These are phyloP conservation scores for Micrastur ruficollis DNA, from an alignment of 2,797 vertebrate genomes.

Conservation along the genomic window DNA sequence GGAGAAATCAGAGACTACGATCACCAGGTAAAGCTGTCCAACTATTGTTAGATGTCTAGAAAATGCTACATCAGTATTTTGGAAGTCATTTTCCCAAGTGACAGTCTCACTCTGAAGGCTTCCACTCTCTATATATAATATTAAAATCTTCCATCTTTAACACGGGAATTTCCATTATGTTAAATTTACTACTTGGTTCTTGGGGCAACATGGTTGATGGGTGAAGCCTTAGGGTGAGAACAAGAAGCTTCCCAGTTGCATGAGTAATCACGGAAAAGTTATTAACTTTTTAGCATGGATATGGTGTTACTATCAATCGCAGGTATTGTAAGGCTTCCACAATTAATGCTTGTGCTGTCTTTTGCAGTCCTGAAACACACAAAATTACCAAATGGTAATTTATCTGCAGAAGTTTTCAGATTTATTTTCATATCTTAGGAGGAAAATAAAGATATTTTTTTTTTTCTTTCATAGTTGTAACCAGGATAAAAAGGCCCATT, in stretches of 20 bases:
- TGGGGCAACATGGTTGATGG: neutral
- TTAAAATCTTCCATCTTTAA: neutral
- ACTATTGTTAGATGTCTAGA: neutral
- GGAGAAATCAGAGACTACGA: conserved; percentile 73
- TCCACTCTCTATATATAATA: neutral
- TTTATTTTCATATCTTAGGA: neutral
- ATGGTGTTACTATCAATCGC: neutral
- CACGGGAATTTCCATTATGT: neutral
- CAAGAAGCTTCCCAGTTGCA: neutral
- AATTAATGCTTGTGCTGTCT: neutral
- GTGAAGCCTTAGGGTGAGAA: neutral
- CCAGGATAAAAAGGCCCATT: neutral
- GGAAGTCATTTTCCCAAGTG: neutral
- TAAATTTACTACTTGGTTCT: neutral
- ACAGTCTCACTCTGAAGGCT: neutral
- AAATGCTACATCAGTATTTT: neutral
- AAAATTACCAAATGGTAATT: neutral
- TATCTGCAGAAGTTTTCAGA: neutral
- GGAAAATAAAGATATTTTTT: neutral
- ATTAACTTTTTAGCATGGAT: neutral
- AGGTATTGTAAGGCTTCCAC: neutral
- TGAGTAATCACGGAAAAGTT: neutral
- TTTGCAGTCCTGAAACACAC: neutral
- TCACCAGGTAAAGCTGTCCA: conserved; percentile 78
- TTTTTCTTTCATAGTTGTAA: neutral